Evolutionary conservation across 2,888 invertebrate species (phyloP), one percentile per base, ranked within the genome.

Genomic region (Lacanobia wlatinum): DNA sequence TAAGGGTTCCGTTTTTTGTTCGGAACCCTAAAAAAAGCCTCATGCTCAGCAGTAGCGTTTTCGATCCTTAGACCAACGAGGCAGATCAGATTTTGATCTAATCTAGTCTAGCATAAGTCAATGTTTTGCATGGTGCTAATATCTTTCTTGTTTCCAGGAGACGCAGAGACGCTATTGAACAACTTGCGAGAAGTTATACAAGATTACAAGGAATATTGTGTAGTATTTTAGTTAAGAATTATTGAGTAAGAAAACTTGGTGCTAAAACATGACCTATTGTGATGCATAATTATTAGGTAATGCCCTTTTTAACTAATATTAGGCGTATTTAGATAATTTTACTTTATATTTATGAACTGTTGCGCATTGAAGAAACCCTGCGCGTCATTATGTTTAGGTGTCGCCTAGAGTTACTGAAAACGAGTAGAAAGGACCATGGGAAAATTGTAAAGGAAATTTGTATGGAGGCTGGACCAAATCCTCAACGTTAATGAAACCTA

Each of bases 131-230:
- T 6, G 34, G 6, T 34, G 34, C 34, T 34, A 28, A 34, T 34
- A 28, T 66, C 23, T 14, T 66, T n/a, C 1, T 53, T 60, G 52
- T 48, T 76, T 55, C 8, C 90, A 94, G 94, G 92, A 14, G 90
- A 93, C 40, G 76, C 70, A 21, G 83, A 82, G 55, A 76, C 78
- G 7, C 70, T 93, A 10, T 48, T 89, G 14, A 80, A 78, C n/a
- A 85, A 83, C 63, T 78, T 94, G 16, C 87, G 86, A 77, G 88
- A 90, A 68, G 74, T 87, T 2, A 75, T 85, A 21, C 82, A 88
- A 63, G 78, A 86, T 5, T 89, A 85, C 71, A 83, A 83, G 21
- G 87, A 90, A 10, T 83, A 84, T 52, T 91, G 90, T 78, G 63
- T 69, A 64, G 85, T 90, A 16, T 90, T 88, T 84, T 90, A 82